Percentiles rank a stretch among this genome's conserved stretches.
Conservation (phyloP, 2,797 vertebrate genomes). For the Vespertilio murinus region DNA sequence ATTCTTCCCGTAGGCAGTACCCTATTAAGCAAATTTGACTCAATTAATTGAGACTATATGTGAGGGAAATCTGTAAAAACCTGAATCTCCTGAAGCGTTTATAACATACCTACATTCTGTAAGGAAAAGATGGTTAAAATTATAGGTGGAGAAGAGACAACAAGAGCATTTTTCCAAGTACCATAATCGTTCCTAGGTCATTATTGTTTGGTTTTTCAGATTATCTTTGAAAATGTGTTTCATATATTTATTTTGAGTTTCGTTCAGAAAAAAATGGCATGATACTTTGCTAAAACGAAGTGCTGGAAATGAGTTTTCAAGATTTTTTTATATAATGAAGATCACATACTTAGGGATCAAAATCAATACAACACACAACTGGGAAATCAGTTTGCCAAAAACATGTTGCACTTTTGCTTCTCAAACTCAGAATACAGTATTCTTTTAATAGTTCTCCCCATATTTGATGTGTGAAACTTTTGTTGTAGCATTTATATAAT, state of each 20-base stretch:
- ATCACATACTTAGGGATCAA: not conserved
- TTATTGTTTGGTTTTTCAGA: not conserved
- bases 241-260: slow-evolving; percentile 27
- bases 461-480: not conserved
- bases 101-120: not conserved
- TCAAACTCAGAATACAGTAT: not conserved
- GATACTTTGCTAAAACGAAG: not conserved
- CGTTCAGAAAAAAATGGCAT: not conserved
- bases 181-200: not conserved
- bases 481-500: not conserved
- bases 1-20: not conserved
- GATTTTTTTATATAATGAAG: not conserved
- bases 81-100: not conserved
- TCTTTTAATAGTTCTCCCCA: not conserved
- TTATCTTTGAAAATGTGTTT: slow-evolving; percentile 27
- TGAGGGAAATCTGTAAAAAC: not conserved
- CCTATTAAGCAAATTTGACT: slow-evolving; percentile 25
- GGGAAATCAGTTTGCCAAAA: not conserved
- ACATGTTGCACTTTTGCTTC: not conserved
- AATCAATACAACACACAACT: not conserved
- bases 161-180: not conserved
- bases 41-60: slow-evolving; percentile 15
- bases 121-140: slow-evolving; percentile 22
- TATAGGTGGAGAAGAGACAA: not conserved
- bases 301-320: not conserved